These are phyloP conservation scores for Microvelia longipes DNA, from an alignment of 1,140 invertebrate genomes.

Conservation along the genomic window DNA sequence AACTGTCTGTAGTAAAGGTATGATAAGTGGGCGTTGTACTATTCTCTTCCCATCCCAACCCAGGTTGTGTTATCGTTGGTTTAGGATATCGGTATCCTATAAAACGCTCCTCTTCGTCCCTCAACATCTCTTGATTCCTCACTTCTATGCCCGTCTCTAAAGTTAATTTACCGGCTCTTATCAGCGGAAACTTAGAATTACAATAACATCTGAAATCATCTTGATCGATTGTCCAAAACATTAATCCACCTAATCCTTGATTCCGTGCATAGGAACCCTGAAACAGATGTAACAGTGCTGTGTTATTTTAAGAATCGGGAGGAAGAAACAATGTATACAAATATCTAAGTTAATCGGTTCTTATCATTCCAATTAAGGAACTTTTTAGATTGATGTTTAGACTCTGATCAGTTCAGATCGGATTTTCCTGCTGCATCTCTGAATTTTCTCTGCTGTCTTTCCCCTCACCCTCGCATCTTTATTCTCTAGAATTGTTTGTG, in stretches of 20 bases:
- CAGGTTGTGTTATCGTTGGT: background rate
- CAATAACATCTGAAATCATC: conserved; percentile 38
- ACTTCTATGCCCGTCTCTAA: background rate
- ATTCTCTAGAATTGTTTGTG: too few species aligned
- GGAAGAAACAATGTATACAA: too few species aligned
- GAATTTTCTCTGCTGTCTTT: too few species aligned
- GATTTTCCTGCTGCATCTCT: too few species aligned
- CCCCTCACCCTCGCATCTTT: too few species aligned
- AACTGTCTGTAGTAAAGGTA: too few species aligned
- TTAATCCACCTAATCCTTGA: conserved; percentile 39
- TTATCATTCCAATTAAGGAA: too few species aligned
- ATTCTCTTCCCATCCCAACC: background rate
- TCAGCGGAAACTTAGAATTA: conserved; percentile 33
- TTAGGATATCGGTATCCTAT: background rate
- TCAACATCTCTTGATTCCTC: background rate
- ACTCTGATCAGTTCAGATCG: too few species aligned
- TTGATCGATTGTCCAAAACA: conserved; percentile 41
- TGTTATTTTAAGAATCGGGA: too few species aligned
- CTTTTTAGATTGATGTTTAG: too few species aligned
- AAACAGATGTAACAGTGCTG: too few species aligned
- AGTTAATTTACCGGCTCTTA: conserved; percentile 26
- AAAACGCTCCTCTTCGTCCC: background rate
- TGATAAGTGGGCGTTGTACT: background rate
- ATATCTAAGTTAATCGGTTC: too few species aligned
- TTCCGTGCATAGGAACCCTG: conserved; percentile 35